Evolutionary conservation across 2,797 vertebrate genomes (phyloP).

Genomic region (Artibeus jamaicensis): DNA sequence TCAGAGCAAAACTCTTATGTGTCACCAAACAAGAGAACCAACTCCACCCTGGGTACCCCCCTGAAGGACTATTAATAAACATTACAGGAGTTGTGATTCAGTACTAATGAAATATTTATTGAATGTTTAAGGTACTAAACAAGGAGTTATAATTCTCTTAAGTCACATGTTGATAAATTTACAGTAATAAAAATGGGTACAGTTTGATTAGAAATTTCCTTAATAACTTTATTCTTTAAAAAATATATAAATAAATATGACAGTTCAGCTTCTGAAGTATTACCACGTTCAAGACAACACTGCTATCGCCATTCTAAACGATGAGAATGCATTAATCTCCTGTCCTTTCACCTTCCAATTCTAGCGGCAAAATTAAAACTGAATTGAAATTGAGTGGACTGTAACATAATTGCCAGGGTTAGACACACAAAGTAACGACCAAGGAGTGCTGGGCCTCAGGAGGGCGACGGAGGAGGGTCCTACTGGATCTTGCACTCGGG

Average conservation of each 20-base stretch:
- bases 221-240: constrained; percentile 60
- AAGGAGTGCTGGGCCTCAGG: rapidly evolving
- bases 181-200: constrained; percentile 24
- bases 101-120: neutral
- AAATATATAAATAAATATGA: constrained; percentile 66
- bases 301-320: neutral
- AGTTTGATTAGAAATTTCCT: neutral
- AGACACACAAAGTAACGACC: neutral
- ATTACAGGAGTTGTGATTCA: neutral
- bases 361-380: neutral
- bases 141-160: neutral
- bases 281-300: neutral
- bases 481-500: constrained; percentile 81
- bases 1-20: neutral
- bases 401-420: neutral
- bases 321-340: neutral
- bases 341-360: neutral
- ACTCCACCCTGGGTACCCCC: neutral
- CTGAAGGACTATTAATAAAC: neutral
- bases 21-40: neutral
- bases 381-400: neutral
- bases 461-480: neutral
- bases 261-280: neutral
- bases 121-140: neutral
- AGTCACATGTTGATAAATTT: neutral